Evolutionary conservation across 2,113 vertebrate genomes (phyloP).

Genomic region (Daphoenositta chrysoptera): DNA sequence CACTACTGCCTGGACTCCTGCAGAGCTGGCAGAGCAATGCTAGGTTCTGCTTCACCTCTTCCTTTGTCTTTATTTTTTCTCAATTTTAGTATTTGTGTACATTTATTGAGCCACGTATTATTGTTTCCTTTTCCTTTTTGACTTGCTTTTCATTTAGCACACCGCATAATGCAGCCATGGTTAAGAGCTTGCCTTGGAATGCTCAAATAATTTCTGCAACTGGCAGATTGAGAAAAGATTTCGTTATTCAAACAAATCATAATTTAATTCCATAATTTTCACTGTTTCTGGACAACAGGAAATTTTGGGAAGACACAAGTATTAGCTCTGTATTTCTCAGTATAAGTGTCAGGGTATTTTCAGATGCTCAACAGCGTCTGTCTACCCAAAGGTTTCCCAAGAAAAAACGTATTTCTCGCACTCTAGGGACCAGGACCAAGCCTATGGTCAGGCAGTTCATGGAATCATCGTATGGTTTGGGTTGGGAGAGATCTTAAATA

Average conservation of each 20-base stretch:
- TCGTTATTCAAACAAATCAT: neutral
- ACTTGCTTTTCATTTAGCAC: neutral
- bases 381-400: neutral
- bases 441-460: neutral
- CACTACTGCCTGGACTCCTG: no score
- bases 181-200: neutral
- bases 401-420: neutral
- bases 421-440: neutral
- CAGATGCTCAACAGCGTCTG: neutral
- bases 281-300: neutral
- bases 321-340: neutral
- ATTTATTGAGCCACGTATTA: rapidly evolving
- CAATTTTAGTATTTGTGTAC: neutral
- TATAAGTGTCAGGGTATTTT: neutral
- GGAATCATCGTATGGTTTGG: neutral
- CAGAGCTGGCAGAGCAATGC: neutral
- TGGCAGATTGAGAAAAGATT: neutral
- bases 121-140: neutral
- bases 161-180: rapidly evolving
- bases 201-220: neutral
- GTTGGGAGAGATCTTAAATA: rapidly evolving
- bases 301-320: neutral
- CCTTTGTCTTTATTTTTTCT: neutral
- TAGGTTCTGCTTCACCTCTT: neutral
- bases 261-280: neutral